Evolutionary conservation across 2,888 invertebrate genomes (phyloP).

Genomic region (Scaptomyza parva): DNA sequence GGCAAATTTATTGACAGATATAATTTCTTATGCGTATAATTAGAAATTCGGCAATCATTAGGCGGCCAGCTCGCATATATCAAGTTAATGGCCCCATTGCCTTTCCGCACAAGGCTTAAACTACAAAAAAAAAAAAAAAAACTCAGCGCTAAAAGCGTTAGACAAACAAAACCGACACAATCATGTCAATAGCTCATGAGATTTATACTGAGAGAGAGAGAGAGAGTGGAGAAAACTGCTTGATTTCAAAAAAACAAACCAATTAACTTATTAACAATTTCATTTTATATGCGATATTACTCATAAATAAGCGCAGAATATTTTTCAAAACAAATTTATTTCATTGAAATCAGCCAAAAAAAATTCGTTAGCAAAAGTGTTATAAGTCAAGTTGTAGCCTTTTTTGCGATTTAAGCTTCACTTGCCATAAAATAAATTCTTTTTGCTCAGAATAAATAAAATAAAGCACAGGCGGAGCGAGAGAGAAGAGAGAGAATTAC

Average conservation of each 20-base stretch:
- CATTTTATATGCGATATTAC: not conserved
- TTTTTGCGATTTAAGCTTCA: constrained; percentile 51
- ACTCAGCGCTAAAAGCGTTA: constrained; percentile 9
- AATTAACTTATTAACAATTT: constrained; percentile 44
- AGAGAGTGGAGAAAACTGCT: not conserved
- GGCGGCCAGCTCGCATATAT: constrained; percentile 68
- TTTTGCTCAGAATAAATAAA: constrained; percentile 67
- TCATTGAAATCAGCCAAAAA: constrained; percentile 6
- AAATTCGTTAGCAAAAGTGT: constrained; percentile 35
- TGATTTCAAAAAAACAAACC: constrained; percentile 14
- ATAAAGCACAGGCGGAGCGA: constrained; percentile 10
- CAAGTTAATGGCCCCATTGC: constrained; percentile 73
- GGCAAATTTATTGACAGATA: constrained; percentile 82
- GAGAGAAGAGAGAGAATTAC: constrained; percentile 62
- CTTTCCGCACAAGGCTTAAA: constrained; percentile 61
- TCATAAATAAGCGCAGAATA: constrained; percentile 2
- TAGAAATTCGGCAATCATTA: constrained; percentile 82
- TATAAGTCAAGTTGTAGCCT: constrained; percentile 55
- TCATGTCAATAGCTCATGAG: constrained; percentile 13
- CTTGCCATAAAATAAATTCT: constrained; percentile 66
- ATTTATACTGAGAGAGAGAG: constrained; percentile 10
- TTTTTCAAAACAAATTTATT: constrained; percentile 23
- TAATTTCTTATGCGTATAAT: constrained; percentile 81
- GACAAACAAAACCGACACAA: constrained; percentile 23
- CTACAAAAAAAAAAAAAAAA: constrained; percentile 51